Percentiles rank a stretch among this genome's conserved stretches.
These are phyloP conservation scores for Rhyacichthys aspro DNA, from an alignment of 2,797 vertebrate species.

Conservation along the genomic window DNA sequence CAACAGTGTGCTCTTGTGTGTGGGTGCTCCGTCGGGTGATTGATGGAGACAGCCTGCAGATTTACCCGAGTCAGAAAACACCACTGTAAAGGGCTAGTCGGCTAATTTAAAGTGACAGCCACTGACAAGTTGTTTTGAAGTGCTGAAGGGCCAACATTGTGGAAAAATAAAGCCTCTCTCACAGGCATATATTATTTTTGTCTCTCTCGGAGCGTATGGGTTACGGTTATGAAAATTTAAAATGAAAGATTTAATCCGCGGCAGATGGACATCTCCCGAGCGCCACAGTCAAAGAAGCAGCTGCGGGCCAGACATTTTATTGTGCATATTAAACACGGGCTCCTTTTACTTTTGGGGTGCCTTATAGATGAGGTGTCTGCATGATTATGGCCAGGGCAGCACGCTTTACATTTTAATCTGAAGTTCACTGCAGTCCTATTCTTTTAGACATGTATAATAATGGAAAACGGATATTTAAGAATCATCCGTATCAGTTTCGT, in stretches of 20 bases:
- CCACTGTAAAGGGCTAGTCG: slow-evolving; percentile 44
- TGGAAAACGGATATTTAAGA: slow-evolving; percentile 1
- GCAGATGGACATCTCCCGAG: slow-evolving; percentile 58
- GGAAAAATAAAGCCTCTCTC: slow-evolving; percentile 38
- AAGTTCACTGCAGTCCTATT: slow-evolving; percentile 9
- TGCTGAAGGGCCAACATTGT: slow-evolving; percentile 60
- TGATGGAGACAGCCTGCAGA: slow-evolving; percentile 67
- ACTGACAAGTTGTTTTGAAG: slow-evolving; percentile 73
- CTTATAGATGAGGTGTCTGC: slow-evolving; percentile 24
- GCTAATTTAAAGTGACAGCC: slow-evolving; percentile 73
- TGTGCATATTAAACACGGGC: slow-evolving; percentile 31
- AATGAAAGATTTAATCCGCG: slow-evolving; percentile 55
- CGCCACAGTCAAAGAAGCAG: slow-evolving; percentile 39
- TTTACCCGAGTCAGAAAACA: slow-evolving; percentile 65
- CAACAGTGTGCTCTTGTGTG: slow-evolving; percentile 11
- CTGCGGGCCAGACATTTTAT: slow-evolving; percentile 38
- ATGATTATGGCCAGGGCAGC: slow-evolving; percentile 10
- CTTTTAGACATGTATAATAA: slow-evolving; percentile 19
- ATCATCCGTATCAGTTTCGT: neutral
- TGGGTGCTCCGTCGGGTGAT: slow-evolving; percentile 43
- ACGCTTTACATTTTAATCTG: slow-evolving; percentile 21
- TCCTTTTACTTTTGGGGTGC: slow-evolving; percentile 30
- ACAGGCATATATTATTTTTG: slow-evolving; percentile 53
- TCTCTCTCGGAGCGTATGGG: slow-evolving; percentile 38
- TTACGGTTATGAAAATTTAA: slow-evolving; percentile 51